phyloP scores from a whole-genome alignment of 2,797 vertebrate genomes.

The Amazona ochrocephala region DNA sequence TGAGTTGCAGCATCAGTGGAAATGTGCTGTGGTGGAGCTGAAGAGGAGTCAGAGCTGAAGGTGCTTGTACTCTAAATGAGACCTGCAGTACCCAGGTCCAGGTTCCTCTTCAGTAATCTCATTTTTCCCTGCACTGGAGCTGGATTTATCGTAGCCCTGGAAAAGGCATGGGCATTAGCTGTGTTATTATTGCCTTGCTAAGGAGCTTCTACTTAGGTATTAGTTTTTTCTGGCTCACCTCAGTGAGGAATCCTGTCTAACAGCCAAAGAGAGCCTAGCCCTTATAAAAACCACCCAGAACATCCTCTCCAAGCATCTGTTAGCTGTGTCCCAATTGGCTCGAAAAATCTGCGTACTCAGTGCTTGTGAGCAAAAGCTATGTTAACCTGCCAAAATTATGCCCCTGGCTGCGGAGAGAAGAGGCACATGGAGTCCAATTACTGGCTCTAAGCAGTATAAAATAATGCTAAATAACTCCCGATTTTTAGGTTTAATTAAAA shows the following conservation, averaged over 20 bases:
- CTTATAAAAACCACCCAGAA: neutral
- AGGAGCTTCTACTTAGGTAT: constrained; percentile 29
- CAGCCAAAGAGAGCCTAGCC: constrained; percentile 15
- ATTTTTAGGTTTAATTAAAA: constrained; percentile 61
- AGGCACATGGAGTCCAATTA: constrained; percentile 48
- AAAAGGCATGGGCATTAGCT: neutral
- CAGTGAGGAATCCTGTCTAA: constrained; percentile 17
- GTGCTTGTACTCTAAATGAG: neutral
- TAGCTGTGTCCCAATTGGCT: constrained; percentile 31
- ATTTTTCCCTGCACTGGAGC: neutral
- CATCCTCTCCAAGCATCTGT: neutral
- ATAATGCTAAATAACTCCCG: constrained; percentile 55
- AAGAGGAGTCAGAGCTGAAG: neutral
- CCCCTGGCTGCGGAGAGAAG: constrained; percentile 22
- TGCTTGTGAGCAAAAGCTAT: constrained; percentile 19
- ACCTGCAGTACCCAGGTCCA: neutral
- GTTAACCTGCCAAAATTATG: constrained; percentile 50
- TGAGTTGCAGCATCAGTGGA: neutral
- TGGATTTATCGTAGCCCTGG: neutral
- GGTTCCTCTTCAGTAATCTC: neutral
- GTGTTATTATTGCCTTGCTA: neutral
- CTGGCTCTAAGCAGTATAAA: constrained; percentile 43
- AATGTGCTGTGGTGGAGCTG: neutral
- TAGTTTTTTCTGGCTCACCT: constrained; percentile 45
- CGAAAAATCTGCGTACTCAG: neutral